Base-by-base conservation (phyloP, 2,113 vertebrate species). In the Rhinolophus sinicus region DNA sequence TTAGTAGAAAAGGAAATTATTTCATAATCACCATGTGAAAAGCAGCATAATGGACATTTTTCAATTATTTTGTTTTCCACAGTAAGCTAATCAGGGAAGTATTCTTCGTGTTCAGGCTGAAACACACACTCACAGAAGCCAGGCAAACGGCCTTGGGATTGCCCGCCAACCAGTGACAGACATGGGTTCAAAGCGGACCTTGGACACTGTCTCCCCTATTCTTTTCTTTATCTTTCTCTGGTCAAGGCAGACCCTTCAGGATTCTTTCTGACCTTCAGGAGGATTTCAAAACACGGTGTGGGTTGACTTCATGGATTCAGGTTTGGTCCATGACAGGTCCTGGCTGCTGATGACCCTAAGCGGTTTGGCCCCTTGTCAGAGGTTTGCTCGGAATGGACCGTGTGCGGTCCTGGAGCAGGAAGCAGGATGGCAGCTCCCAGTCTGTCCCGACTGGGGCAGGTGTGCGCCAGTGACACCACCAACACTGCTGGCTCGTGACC, bases 401-500 rank as follows among this genome's bases (percentile, higher is more conserved):
- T 11, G 33, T 35, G 58, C 14, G 3, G 21, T 35, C 6, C 8
- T 7, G 3, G 47, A 50, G 47, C 47, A 50, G 47, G 47, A 14
- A 73, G 40, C 9, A 60, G 35, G 12, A 12, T 35, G 24, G 35
- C 5, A 1, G 5, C 22, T 70, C 38, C 28, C 3, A 14, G 22
- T 16, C 30, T 0, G 3, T 5, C 12, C 12, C 0, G 3, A 5
- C 2, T 64, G 16, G 65, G 30, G 5, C 47, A 21, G 1, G 28
- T 0, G 0, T 4, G 22, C 7, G 28, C 15, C 7, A 11, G 11
- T 3, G 67, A n/a, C 38, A 44, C 44, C 10, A 2, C 1, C 1
- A 6, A 1, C 6, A 8, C 18, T 6, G 7, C 6, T 1, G 24
- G 26, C 11, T 69, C 35, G 4, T 8, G 6, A 69, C 2, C 2